Evolutionary conservation across 2,888 invertebrate species (phyloP), one percentile per base, ranked within the genome.

Genomic region (Megamerina dolium): DNA sequence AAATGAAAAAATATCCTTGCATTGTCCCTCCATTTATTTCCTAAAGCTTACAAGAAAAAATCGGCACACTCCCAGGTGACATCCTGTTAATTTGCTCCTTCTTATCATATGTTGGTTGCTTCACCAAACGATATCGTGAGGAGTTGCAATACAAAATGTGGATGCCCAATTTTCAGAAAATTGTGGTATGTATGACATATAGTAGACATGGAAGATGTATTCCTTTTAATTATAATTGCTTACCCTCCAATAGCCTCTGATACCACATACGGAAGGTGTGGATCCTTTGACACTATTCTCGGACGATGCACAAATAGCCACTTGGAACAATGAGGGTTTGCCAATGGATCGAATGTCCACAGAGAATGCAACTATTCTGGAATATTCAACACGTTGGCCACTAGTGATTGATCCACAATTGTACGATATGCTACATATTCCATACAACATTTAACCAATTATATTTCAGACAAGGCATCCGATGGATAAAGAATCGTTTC

Each of bases 91-190:
- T 91, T 41, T 87, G 92, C 8, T 92, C 94, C 8, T 95, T 95
- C 72, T 86, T 95, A 43, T 95, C 94, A 0, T 96, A 95, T 70
- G 88, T 93, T 41, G 95, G 95, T 17, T 92, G 92, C 68, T 96
- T 96, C 70, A 91, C 89, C 44, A 83, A 87, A 56, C 78, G 79
- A 46, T 96, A 94, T 64, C 77, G 95, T 39, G 66, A 77, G 37
- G 85, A 89, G 58, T 77, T 96, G 45, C 77, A 91, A 63, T 76
- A 87, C 21, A 80, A 84, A 33, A 77, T 82, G 64, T 92, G 92
- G 92, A 67, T 87, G 53, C 92, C 94, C 2, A 85, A 78, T 58
- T 75, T 95, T 33, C 77, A 76, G 43, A 80, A 79, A 55, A 75
- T 85, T 46, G 73, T 80, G 59, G 82, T 82, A 63, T 68, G 64